Evolutionary conservation across 1,140 invertebrate genomes (phyloP).

Genomic region (Scaptomyza pallida): DNA sequence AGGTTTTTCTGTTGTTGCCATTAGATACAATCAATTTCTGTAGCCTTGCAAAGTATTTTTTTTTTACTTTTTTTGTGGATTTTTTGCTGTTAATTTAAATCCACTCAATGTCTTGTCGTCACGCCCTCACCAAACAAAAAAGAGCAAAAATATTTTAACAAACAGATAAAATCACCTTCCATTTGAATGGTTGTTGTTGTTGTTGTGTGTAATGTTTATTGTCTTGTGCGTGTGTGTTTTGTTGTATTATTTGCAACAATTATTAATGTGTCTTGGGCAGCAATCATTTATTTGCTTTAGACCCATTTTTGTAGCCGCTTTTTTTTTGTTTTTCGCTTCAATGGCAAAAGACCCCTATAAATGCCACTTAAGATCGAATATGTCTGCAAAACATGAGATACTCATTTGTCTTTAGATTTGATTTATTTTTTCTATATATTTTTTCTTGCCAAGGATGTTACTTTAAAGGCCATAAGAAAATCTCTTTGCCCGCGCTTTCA

Average conservation of each 20-base stretch:
- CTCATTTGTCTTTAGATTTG: background rate
- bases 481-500: background rate
- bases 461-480: background rate
- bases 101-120: conserved; percentile 58
- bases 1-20: background rate
- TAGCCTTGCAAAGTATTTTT: conserved; percentile 20
- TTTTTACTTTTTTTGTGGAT: conserved; percentile 3
- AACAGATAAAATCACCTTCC: conserved; percentile 31
- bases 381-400: conserved; percentile 12
- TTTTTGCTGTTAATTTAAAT: conserved; percentile 26
- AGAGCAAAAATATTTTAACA: conserved; percentile 13
- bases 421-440: background rate
- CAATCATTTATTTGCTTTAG: conserved; percentile 25
- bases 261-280: conserved; percentile 23
- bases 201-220: conserved; percentile 39
- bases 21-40: conserved; percentile 27
- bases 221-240: conserved; percentile 3
- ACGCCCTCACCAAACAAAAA: conserved; percentile 40
- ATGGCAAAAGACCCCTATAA: conserved; percentile 12
- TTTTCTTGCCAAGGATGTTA: conserved; percentile 3
- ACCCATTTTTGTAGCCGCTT: conserved; percentile 17
- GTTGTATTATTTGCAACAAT: conserved; percentile 28
- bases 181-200: conserved; percentile 24
- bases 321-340: conserved; percentile 1
- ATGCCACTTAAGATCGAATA: conserved; percentile 20